phyloP scores from a whole-genome alignment of 2,888 invertebrate genomes.

The Tridacna crocea region DNA sequence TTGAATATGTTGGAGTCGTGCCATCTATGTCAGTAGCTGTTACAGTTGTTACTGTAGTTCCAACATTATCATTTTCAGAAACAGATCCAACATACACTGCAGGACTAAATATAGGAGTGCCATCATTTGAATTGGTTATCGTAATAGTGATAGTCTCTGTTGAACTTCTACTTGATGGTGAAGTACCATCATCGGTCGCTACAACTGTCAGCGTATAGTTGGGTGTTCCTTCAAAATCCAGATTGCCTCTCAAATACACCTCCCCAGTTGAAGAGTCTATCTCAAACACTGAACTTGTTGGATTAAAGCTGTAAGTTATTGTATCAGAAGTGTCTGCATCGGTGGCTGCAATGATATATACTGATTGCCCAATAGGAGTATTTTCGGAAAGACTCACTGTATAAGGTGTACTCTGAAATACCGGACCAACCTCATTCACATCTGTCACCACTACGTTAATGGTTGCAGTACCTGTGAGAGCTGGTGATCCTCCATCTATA shows the following conservation, averaged over 20 bases:
- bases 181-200: slow-evolving; percentile 43
- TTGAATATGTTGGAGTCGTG: slow-evolving; percentile 37
- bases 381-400: slow-evolving; percentile 35
- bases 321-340: slow-evolving; percentile 71
- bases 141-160: slow-evolving; percentile 65
- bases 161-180: slow-evolving; percentile 10
- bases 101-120: slow-evolving; percentile 70
- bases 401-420: slow-evolving; percentile 41
- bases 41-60: slow-evolving; percentile 59
- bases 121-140: slow-evolving; percentile 76
- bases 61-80: slow-evolving; percentile 64
- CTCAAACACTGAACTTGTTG: slow-evolving; percentile 39
- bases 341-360: slow-evolving; percentile 61
- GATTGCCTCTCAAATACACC: slow-evolving; percentile 26
- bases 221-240: slow-evolving; percentile 39
- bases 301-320: slow-evolving; percentile 33
- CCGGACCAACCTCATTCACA: slow-evolving; percentile 47
- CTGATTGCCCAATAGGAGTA: slow-evolving; percentile 32
- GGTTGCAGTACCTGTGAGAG: slow-evolving; percentile 93
- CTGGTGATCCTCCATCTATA: slow-evolving; percentile 86
- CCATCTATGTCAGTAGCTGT: slow-evolving; percentile 65
- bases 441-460: slow-evolving; percentile 71
- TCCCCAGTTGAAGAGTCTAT: slow-evolving; percentile 41
- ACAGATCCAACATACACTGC: slow-evolving; percentile 63
- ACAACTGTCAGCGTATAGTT: slow-evolving; percentile 35